Conservation (phyloP, 2,113 vertebrate species). For the Notothenia rossii region DNA sequence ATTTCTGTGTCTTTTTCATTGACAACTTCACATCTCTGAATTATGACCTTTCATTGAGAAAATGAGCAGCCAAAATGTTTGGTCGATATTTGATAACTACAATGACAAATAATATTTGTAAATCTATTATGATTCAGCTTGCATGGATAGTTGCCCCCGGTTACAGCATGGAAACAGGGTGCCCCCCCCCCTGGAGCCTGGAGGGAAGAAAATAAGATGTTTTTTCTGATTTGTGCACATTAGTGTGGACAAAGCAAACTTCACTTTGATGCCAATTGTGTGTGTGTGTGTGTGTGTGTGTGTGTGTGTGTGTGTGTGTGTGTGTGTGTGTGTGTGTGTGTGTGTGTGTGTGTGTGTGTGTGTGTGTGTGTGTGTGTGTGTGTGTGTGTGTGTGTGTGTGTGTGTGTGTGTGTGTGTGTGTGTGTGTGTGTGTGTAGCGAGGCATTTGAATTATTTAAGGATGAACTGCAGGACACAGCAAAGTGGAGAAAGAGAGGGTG, state of each 20-base stretch:
- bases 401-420: conserved; percentile 37
- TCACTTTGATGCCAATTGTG: conserved; percentile 46
- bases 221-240: conserved; percentile 41
- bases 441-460: conserved; percentile 74
- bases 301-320: conserved; percentile 36
- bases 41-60: too few species aligned
- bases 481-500: conserved; percentile 48
- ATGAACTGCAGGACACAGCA: conserved; percentile 66
- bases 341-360: conserved; percentile 35
- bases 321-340: conserved; percentile 42
- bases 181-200: background rate
- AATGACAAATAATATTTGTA: background rate
- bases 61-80: too few species aligned
- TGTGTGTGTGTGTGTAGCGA: conserved; percentile 37
- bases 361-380: conserved; percentile 25
- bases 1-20: background rate
- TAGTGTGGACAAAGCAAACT: conserved; percentile 48
- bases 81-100: background rate
- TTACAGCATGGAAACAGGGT: background rate
- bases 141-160: background rate
- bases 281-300: conserved; percentile 3
- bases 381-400: conserved; percentile 15
- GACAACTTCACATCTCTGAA: too few species aligned
- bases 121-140: background rate
- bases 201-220: conserved; percentile 25